A percentile compares a stretch with the other conserved stretches of the same genome.
phyloP scores from a whole-genome alignment of 1,140 invertebrate genomes.

The Drosophila asahinai region DNA sequence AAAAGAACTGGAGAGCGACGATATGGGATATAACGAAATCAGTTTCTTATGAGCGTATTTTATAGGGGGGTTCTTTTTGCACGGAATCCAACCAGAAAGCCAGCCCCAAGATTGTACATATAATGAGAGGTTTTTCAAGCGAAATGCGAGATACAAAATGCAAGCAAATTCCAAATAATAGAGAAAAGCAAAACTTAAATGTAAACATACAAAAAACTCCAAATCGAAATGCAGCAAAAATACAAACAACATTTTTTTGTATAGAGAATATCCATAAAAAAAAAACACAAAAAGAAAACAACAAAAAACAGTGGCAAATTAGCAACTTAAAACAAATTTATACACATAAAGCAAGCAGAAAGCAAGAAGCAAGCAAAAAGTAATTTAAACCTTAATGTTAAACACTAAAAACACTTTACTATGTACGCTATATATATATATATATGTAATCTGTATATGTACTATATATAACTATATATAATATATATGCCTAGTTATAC shows the following conservation, averaged over 20 bases:
- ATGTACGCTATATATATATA: conserved; percentile 67
- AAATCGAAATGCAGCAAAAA: conserved; percentile 50
- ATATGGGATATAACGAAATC: conserved; percentile 53
- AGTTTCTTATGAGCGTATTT: conserved; percentile 70
- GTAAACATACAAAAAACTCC: conserved; percentile 40
- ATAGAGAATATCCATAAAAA: conserved; percentile 55
- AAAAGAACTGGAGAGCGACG: conserved; percentile 15
- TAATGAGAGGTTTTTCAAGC: conserved; percentile 27
- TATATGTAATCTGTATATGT: conserved; percentile 70
- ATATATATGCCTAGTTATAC: conserved; percentile 49
- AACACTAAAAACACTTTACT: conserved; percentile 61
- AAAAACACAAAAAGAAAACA: conserved; percentile 22
- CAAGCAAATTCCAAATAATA: conserved; percentile 68
- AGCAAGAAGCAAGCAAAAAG: conserved; percentile 45
- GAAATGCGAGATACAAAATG: conserved; percentile 31
- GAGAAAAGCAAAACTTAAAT: conserved; percentile 56
- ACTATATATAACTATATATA: conserved; percentile 64
- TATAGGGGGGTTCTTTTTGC: conserved; percentile 43
- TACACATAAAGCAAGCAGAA: conserved; percentile 15
- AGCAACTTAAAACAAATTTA: conserved; percentile 59
- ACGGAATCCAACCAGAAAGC: conserved; percentile 20
- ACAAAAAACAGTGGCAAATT: conserved; percentile 60
- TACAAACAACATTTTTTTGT: conserved; percentile 56
- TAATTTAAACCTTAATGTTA: conserved; percentile 56
- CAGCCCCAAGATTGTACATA: conserved; percentile 49